Percentiles rank a stretch among this genome's conserved stretches.
These are phyloP conservation scores for Diprion similis DNA, from an alignment of 1,140 invertebrate genomes.

Conservation along the genomic window DNA sequence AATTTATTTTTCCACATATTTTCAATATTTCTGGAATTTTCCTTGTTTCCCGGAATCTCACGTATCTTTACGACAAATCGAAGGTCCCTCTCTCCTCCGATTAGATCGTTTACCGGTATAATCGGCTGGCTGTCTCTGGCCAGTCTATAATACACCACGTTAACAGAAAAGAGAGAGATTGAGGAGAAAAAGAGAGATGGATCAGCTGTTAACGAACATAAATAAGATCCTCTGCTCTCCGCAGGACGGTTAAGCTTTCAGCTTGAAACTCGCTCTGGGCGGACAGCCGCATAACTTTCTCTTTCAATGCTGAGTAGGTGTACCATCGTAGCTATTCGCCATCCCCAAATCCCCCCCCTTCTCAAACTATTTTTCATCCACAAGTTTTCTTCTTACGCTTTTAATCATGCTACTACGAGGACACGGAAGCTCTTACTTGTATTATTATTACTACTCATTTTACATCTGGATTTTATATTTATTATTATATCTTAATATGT, in stretches of 20 bases:
- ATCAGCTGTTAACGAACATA: background rate
- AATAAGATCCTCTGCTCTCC: background rate
- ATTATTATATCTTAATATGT: no score
- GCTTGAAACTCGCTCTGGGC: background rate
- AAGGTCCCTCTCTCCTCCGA: no score
- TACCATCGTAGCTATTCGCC: background rate
- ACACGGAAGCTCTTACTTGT: no score
- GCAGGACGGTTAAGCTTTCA: background rate
- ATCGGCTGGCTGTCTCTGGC: no score
- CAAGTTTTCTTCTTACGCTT: background rate
- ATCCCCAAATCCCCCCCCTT: background rate
- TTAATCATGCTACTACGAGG: no score
- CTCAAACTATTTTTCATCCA: background rate
- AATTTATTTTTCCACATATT: no score
- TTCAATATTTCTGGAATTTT: no score
- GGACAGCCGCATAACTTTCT: slow-evolving; percentile 2
- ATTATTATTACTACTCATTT: no score
- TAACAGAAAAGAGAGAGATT: background rate
- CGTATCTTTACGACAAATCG: no score
- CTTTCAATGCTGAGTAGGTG: background rate
- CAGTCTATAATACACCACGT: background rate
- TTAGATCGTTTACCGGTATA: no score
- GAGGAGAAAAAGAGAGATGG: slow-evolving; percentile 1
- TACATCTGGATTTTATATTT: no score
- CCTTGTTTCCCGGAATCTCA: no score